Percentiles rank a stretch among this genome's conserved stretches.
Evolutionary conservation across 1,140 invertebrate species (phyloP).

Genomic region (Drosophila setifemur): DNA sequence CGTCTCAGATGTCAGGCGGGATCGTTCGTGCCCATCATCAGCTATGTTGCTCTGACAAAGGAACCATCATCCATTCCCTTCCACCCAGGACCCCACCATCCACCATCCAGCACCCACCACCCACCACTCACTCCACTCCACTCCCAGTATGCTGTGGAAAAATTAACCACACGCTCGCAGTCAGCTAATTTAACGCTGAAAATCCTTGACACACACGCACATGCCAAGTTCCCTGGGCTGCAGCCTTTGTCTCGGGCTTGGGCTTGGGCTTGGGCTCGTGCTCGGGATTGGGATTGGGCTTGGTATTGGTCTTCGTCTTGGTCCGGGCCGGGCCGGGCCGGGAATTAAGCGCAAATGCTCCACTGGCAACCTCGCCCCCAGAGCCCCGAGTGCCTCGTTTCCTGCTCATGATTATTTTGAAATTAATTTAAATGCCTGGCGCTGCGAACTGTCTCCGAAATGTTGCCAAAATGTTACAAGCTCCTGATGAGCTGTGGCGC

Average conservation of each 20-base stretch:
- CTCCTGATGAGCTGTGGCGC: neutral
- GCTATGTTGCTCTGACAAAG: constrained; percentile 27
- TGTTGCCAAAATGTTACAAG: neutral
- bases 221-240: constrained; percentile 2
- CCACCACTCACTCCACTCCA: neutral
- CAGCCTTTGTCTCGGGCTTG: constrained; percentile 11
- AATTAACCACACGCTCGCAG: constrained; percentile 70
- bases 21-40: constrained; percentile 59
- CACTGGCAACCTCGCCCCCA: neutral
- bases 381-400: constrained; percentile 12
- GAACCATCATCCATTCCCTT: neutral
- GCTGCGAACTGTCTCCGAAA: neutral
- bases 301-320: too few species aligned
- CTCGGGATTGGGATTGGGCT: too few species aligned
- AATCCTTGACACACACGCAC: constrained; percentile 38
- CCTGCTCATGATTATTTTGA: constrained; percentile 72
- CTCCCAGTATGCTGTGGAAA: constrained; percentile 25
- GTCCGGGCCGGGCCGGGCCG: too few species aligned
- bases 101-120: neutral
- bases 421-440: constrained; percentile 73
- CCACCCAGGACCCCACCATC: neutral
- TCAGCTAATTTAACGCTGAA: constrained; percentile 76
- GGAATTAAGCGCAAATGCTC: constrained; percentile 19
- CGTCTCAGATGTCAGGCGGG: constrained; percentile 69
- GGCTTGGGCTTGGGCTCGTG: too few species aligned